phyloP scores from a whole-genome alignment of 2,888 invertebrate genomes.

The Ophion costatus region DNA sequence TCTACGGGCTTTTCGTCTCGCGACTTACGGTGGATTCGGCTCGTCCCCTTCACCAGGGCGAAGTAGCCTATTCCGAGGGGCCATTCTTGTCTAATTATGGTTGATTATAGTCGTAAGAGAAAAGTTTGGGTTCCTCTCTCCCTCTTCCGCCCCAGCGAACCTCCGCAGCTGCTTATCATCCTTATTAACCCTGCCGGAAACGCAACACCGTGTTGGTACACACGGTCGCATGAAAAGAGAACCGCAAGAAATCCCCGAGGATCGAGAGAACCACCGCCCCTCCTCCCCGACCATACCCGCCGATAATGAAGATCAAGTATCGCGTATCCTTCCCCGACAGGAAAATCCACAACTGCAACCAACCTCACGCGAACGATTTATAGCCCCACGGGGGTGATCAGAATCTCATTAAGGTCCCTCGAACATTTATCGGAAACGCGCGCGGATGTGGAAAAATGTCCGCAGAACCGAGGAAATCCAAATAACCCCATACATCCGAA shows the following conservation, averaged over 20 bases:
- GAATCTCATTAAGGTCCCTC: constrained; percentile 65
- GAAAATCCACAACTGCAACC: constrained; percentile 50
- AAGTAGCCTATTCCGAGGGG: constrained; percentile 17
- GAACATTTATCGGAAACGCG: constrained; percentile 58
- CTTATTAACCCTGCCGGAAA: constrained; percentile 28
- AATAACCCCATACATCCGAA: background rate
- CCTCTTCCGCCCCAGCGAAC: background rate
- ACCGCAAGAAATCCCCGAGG: constrained; percentile 33
- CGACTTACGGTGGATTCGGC: constrained; percentile 44
- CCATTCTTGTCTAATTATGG: constrained; percentile 37
- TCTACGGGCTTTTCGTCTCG: constrained; percentile 55
- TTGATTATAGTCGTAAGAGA: constrained; percentile 38
- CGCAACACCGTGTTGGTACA: background rate
- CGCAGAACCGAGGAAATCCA: background rate
- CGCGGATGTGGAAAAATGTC: background rate
- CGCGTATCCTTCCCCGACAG: constrained; percentile 25
- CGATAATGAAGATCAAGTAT: constrained; percentile 66
- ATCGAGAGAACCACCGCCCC: constrained; percentile 23
- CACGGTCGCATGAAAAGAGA: constrained; percentile 32
- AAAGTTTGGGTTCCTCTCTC: background rate
- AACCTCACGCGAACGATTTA: constrained; percentile 55
- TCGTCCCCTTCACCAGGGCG: constrained; percentile 1
- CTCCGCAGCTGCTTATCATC: background rate
- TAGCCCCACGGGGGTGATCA: constrained; percentile 64
- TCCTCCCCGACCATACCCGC: background rate